phyloP scores from a whole-genome alignment of 1,140 invertebrate genomes.

The Thereuonema tuberculata region DNA sequence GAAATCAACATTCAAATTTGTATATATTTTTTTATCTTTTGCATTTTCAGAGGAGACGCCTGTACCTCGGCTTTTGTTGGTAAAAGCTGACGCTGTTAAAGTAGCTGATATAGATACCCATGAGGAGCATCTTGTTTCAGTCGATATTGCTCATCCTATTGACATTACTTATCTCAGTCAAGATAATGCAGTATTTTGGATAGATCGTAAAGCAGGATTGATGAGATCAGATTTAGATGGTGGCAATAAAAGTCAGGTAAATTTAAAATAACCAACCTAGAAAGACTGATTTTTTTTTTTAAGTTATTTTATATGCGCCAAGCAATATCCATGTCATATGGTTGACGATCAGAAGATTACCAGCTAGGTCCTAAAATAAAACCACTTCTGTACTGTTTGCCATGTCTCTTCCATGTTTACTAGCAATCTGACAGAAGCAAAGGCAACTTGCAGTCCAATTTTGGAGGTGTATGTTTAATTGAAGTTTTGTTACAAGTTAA shows the following conservation, averaged over 20 bases:
- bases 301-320: no score
- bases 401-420: no score
- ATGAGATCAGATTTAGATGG: constrained; percentile 46
- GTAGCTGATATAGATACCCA: constrained; percentile 52
- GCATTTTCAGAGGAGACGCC: constrained; percentile 45
- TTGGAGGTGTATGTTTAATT: no score
- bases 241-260: constrained; percentile 38
- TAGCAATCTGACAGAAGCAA: no score
- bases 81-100: constrained; percentile 49
- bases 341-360: neutral
- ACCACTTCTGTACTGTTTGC: no score
- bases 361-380: no score
- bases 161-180: constrained; percentile 30
- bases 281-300: neutral
- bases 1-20: neutral
- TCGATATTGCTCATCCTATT: constrained; percentile 22
- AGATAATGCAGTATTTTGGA: constrained; percentile 65
- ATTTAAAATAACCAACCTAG: neutral
- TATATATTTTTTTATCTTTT: neutral
- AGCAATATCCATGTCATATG: no score
- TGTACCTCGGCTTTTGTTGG: constrained; percentile 59
- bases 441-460: no score
- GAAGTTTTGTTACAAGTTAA: no score
- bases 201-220: constrained; percentile 62
- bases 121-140: constrained; percentile 33